Base-by-base conservation (phyloP, 2,113 vertebrate genomes). In the Pachycephala philippinensis region DNA sequence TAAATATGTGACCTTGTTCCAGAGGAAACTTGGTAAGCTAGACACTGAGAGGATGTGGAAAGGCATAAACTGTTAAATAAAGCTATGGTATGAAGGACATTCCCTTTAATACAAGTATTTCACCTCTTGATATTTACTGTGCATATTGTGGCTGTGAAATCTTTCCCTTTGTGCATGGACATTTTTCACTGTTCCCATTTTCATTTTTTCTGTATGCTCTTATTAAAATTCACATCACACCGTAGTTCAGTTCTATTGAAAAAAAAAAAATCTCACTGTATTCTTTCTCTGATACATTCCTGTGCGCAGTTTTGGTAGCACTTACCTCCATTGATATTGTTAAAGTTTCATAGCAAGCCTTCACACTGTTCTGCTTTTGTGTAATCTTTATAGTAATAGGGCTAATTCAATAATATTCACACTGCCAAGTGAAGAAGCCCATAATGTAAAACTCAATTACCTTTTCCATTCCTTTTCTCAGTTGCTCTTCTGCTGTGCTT, bases 151-250 rank as follows among this genome's bases (percentile, higher is more conserved):
- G 45, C 71, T 93, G 39, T 68, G 56, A 91, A 88, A 82, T 82
- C 59, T 56, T 94, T 84, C 39, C 27, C 63, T 96, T 85, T 95
- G 87, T 76, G 90, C 66, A 59, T 7, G 40, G 83, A 60, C 40
- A 44, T 49, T 40, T 77, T 80, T 56, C 35, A 17, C 70, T 87
- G 45, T 28, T 47, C 77, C n/a, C 45, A 89, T 91, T 90, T 93
- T 94, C 52, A 85, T 93, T 96, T 94, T 94, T 92, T 40, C 79
- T 74, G 12, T 81, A 53, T 28, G 30, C 5, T 84, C 35, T 52
- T 70, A 94, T 98, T 98, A 91, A 98, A 96, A 98, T 98, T 97
- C 97, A 75, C 39, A 84, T 95, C 97, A 97, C 97, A 75, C 60
- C 27, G 5, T 27, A 33, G 87, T 83, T 92, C 16, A 35, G 83